These are phyloP conservation scores for Synanthedon tipuliformis DNA, from an alignment of 2,888 invertebrate species.

Conservation along the genomic window DNA sequence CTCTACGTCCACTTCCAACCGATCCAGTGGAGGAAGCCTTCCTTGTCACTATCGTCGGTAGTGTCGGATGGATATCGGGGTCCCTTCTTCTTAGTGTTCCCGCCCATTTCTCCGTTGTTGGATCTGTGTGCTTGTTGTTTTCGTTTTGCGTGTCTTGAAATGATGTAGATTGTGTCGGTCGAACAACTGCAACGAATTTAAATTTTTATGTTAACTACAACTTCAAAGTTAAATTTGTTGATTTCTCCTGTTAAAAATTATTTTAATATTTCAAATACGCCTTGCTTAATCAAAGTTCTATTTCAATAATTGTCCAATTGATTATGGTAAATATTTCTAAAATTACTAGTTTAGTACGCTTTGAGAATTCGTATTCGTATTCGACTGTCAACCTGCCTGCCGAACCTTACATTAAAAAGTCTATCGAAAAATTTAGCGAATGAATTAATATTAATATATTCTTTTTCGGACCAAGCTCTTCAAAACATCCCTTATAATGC, in stretches of 20 bases:
- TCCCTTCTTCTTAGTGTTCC: constrained; percentile 74
- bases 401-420: too few relatives aligned
- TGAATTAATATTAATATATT: too few relatives aligned
- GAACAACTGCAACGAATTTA: constrained; percentile 41
- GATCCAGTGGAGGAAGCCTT: constrained; percentile 66
- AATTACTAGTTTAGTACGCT: too few relatives aligned
- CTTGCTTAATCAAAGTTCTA: too few relatives aligned
- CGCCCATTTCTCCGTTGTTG: constrained; percentile 76
- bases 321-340: too few relatives aligned
- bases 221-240: not conserved
- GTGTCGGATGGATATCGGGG: constrained; percentile 73
- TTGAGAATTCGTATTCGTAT: too few relatives aligned
- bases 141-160: constrained; percentile 35
- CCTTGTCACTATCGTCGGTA: constrained; percentile 71
- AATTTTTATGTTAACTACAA: not conserved
- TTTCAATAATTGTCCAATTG: too few relatives aligned
- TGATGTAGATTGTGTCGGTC: constrained; percentile 37
- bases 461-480: too few relatives aligned
- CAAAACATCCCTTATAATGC: too few relatives aligned
- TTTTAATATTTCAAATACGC: too few relatives aligned
- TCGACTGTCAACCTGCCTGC: too few relatives aligned
- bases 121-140: constrained; percentile 42
- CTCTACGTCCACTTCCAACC: constrained; percentile 43
- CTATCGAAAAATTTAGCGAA: too few relatives aligned
- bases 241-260: not conserved